Conservation (phyloP, 2,888 invertebrate species). For the Diploptera punctata region DNA sequence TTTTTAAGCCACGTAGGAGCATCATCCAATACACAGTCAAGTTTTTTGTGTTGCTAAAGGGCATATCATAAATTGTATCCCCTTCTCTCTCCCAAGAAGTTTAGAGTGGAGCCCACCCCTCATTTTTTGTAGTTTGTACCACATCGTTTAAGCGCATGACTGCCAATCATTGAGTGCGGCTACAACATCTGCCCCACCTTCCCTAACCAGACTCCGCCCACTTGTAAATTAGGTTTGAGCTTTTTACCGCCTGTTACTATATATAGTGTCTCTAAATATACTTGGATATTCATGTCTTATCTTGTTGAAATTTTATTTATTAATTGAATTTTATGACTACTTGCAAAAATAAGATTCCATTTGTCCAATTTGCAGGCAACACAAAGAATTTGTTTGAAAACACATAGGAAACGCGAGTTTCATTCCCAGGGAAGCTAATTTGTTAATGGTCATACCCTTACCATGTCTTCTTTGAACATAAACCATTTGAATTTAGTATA, state of each 20-base stretch:
- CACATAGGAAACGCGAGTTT: too few relatives aligned
- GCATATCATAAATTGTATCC: not conserved
- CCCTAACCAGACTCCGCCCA: slow-evolving; percentile 15
- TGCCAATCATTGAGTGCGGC: slow-evolving; percentile 34
- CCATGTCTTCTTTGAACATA: too few relatives aligned
- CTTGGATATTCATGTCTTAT: not conserved
- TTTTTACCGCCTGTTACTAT: not conserved
- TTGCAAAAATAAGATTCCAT: too few relatives aligned
- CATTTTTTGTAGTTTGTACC: not conserved
- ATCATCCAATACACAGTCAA: not conserved
- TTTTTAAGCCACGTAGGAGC: not conserved
- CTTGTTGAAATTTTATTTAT: too few relatives aligned
- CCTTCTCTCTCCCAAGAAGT: not conserved
- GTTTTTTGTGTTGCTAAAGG: not conserved
- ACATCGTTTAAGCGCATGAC: slow-evolving; percentile 26
- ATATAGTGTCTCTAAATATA: not conserved
- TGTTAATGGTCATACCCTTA: too few relatives aligned
- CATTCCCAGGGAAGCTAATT: too few relatives aligned
- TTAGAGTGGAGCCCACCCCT: not conserved
- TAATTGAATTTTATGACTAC: too few relatives aligned
- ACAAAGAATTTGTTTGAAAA: too few relatives aligned
- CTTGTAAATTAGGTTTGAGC: slow-evolving; percentile 25
- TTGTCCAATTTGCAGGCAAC: too few relatives aligned
- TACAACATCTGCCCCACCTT: slow-evolving; percentile 3
- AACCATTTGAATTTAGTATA: too few relatives aligned